Evolutionary conservation across 2,797 vertebrate genomes (phyloP).

Genomic region (Onychomys arenicola): DNA sequence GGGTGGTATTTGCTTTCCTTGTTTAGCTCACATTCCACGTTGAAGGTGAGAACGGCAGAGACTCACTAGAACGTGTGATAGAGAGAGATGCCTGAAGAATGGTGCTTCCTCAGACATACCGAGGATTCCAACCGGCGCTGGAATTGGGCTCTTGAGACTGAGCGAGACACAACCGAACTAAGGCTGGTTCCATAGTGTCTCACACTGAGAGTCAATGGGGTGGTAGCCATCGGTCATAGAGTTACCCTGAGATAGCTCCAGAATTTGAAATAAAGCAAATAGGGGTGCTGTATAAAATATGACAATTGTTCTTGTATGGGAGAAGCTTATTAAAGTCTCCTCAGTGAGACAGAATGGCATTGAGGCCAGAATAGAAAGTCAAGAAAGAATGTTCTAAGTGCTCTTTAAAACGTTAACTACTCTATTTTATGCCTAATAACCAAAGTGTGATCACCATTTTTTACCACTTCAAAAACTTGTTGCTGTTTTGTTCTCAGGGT

Average conservation of each 20-base stretch:
- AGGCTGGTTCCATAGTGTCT: neutral
- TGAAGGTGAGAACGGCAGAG: neutral
- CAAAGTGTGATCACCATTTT: neutral
- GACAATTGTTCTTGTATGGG: neutral
- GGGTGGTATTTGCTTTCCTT: neutral
- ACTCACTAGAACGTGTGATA: neutral
- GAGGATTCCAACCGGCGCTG: neutral
- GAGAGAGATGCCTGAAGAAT: neutral
- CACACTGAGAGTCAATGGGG: neutral
- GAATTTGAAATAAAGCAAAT: neutral
- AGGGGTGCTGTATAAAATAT: neutral
- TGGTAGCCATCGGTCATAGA: neutral
- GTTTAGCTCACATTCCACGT: neutral
- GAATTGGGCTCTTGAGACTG: neutral
- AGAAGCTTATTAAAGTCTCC: neutral
- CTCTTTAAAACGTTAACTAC: neutral
- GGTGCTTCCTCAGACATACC: neutral
- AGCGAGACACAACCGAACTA: neutral
- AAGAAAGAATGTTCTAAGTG: neutral
- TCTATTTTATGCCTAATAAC: neutral
- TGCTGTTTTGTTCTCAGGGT: neutral
- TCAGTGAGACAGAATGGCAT: constrained; percentile 1
- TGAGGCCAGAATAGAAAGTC: neutral
- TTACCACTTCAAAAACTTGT: neutral
- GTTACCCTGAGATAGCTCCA: neutral